Percentiles rank a stretch among this genome's conserved stretches.
phyloP scores from a whole-genome alignment of 2,113 vertebrate species.

The Noctilio leporinus region DNA sequence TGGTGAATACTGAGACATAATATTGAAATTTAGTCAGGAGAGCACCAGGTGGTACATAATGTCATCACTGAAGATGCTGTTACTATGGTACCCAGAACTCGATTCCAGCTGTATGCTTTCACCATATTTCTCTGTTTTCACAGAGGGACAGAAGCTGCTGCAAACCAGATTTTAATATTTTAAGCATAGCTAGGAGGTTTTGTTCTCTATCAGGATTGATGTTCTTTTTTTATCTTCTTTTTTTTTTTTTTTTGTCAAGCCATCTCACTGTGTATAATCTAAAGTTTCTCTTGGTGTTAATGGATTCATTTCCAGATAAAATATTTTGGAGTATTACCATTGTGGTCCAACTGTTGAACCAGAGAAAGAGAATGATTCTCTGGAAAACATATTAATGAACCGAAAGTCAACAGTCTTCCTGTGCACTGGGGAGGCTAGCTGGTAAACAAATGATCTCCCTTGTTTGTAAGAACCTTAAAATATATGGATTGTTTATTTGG shows the following conservation, averaged over 20 bases:
- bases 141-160: conserved; percentile 48
- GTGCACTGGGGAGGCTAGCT: not conserved
- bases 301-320: not conserved
- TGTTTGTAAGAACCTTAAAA: conserved; percentile 7
- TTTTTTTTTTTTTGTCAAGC: conserved; percentile 11
- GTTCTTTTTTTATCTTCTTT: conserved; percentile 36
- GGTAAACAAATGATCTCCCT: not conserved
- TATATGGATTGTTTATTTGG: not conserved
- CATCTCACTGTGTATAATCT: not conserved
- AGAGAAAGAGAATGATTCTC: not conserved
- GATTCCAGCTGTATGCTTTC: conserved; percentile 40
- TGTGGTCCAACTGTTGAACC: not conserved
- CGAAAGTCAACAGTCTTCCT: not conserved
- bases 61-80: conserved; percentile 31
- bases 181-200: conserved; percentile 43
- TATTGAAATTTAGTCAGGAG: conserved; percentile 46
- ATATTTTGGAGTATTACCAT: conserved; percentile 21
- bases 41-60: conserved; percentile 62
- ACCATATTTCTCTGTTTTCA: conserved; percentile 51
- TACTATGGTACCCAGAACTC: conserved; percentile 60
- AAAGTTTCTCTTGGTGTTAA: not conserved
- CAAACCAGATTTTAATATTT: conserved; percentile 58
- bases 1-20: conserved; percentile 42
- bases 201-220: conserved; percentile 41
- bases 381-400: not conserved